Percentiles rank a stretch among this genome's conserved stretches.
These are phyloP conservation scores for Bombus consobrinus DNA, from an alignment of 1,140 invertebrate species.

Conservation along the genomic window DNA sequence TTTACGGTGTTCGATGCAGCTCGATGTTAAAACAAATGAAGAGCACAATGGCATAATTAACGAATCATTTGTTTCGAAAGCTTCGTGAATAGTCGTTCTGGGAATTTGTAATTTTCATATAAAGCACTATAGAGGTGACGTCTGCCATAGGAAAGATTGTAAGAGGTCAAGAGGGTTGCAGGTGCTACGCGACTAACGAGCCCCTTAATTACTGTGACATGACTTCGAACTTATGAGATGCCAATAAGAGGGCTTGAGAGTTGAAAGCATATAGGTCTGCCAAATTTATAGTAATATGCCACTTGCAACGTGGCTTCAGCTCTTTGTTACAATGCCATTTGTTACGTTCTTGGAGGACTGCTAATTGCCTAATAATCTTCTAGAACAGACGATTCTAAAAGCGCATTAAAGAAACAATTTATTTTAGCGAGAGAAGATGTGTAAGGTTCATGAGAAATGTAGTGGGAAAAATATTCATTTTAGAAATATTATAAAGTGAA, in stretches of 20 bases:
- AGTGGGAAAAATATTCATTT: too few relatives aligned
- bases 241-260: not conserved
- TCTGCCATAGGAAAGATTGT: not conserved
- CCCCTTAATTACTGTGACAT: not conserved
- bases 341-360: too few relatives aligned
- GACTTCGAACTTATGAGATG: not conserved
- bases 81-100: not conserved
- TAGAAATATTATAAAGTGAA: too few relatives aligned
- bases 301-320: not conserved
- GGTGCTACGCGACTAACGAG: not conserved
- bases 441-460: too few relatives aligned
- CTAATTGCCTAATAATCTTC: too few relatives aligned
- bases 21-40: not conserved
- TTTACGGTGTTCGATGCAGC: too few relatives aligned
- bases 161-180: not conserved
- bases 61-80: not conserved
- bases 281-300: not conserved
- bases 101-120: not conserved
- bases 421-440: too few relatives aligned
- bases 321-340: too few relatives aligned
- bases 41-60: not conserved
- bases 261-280: not conserved
- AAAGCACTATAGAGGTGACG: not conserved
- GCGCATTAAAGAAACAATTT: too few relatives aligned
- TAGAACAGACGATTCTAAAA: too few relatives aligned